Evolutionary conservation across 2,888 invertebrate genomes (phyloP), one percentile per base, ranked within the genome.

Genomic region (Doris montereyensis): DNA sequence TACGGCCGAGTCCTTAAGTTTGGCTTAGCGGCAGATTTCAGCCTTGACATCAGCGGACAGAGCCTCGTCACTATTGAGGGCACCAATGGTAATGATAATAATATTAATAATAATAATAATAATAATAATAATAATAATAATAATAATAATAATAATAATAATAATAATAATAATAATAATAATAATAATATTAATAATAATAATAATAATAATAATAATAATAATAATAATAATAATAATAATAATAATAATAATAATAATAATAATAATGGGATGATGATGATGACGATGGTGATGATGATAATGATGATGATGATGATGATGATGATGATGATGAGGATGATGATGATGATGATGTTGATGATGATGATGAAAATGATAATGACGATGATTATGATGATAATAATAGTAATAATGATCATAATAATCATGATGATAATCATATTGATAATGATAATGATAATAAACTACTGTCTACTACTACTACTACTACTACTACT

Each of bases 1-100:
- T 78, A 78, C 41, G 74, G 78, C 3, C 57, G 24, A 8, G 30
- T 17, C 5, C 5, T 78, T 10, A 74, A 30, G 1, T 17, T 78
- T 0, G 10, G 68, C 21, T 4, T 78, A 8, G 32, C 73, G 0
- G 52, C 78, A 26, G 65, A 13, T 4, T 24, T 57, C 3, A 13
- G 28, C 5, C 32, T 78, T n/a, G 74, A 74, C 21, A n/a, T 78
- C 5, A 24, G 17, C 21, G 58, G 58, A 30, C 57, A 74, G n/a
- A 67, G 26, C 17, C 4, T 78, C 2, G 24, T 78, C 0, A 28
- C 62, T 0, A 4, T 78, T 13, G 30, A 24, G n/a, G 78, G 78
- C 52, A 32, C 41, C 57, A 74, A 74, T 78, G 24, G 67, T 41
- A 34, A 21, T 10, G 5, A 10, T 41, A 10, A 17, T 10, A 41